phyloP scores from a whole-genome alignment of 1,140 invertebrate species.

The Homalodisca vitripennis region DNA sequence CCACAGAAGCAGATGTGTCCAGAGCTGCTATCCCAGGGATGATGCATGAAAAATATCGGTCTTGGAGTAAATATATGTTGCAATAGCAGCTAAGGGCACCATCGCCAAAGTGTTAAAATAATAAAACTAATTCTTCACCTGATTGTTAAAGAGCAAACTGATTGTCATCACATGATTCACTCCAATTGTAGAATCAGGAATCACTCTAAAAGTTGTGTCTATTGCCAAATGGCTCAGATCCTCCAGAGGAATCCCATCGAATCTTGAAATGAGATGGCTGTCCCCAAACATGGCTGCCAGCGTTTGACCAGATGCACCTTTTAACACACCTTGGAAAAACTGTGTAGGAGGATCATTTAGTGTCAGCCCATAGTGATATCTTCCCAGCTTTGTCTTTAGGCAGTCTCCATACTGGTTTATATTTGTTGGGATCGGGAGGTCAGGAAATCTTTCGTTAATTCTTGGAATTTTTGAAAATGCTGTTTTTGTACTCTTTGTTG shows the following conservation, averaged over 20 bases:
- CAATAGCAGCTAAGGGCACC: no score
- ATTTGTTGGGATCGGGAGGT: background rate
- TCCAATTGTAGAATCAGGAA: background rate
- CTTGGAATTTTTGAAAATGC: background rate
- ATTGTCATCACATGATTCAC: background rate
- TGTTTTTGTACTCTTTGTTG: no score
- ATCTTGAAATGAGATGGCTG: background rate
- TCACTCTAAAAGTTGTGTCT: background rate
- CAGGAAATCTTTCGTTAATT: background rate
- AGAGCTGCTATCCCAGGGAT: no score
- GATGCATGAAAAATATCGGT: no score
- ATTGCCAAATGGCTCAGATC: background rate
- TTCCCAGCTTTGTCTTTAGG: background rate
- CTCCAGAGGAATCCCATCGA: background rate
- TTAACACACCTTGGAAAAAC: background rate
- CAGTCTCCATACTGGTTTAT: background rate
- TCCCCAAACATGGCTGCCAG: background rate
- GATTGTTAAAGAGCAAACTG: background rate
- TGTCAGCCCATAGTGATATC: background rate
- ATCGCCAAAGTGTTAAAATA: no score
- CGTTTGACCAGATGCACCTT: background rate
- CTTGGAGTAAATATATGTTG: no score
- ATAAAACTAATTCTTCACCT: background rate
- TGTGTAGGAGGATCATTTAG: background rate
- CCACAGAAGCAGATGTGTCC: no score